Evolutionary conservation across 2,797 vertebrate species (phyloP).

Genomic region (Myiotriccus ornatus): DNA sequence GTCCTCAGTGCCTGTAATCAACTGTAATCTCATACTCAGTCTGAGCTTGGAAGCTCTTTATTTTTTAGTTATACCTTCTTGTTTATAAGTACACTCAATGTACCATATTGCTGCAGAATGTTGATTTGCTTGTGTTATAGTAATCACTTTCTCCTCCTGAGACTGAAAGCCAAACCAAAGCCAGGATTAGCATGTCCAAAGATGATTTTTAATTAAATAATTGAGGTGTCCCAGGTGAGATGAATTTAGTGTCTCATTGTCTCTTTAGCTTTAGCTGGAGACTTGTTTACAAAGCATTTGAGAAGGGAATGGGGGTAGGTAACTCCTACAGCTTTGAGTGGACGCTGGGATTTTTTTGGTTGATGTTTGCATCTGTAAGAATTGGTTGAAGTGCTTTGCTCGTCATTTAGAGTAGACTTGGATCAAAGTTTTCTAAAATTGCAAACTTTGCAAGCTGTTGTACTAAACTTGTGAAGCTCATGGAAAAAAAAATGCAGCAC

Average conservation of each 20-base stretch:
- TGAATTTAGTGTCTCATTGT: neutral
- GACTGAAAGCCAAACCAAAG: neutral
- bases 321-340: neutral
- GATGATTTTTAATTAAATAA: constrained; percentile 44
- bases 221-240: neutral
- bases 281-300: neutral
- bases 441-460: neutral
- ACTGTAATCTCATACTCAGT: neutral
- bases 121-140: neutral
- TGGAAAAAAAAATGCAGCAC: neutral
- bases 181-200: neutral
- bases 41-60: neutral
- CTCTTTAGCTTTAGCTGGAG: neutral
- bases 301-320: neutral
- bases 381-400: neutral
- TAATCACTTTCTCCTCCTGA: neutral
- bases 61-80: constrained; percentile 22
- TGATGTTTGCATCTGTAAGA: neutral
- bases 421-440: neutral
- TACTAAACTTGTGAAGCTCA: neutral
- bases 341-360: neutral
- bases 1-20: neutral
- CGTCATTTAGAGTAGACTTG: neutral
- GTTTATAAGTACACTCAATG: neutral
- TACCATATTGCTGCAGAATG: neutral